These are phyloP conservation scores for Fissipunctia ypsillon DNA, from an alignment of 2,888 invertebrate species.

Conservation along the genomic window DNA sequence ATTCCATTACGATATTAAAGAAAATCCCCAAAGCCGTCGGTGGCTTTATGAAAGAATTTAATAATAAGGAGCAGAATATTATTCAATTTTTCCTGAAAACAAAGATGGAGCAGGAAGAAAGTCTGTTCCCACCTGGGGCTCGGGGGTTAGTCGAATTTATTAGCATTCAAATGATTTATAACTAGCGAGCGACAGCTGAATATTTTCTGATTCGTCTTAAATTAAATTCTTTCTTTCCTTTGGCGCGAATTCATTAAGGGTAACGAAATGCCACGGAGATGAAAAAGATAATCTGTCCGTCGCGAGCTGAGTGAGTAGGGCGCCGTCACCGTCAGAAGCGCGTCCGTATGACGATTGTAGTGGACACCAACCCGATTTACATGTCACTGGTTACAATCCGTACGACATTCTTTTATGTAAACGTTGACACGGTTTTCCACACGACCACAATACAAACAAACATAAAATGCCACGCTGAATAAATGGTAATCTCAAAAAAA, in stretches of 20 bases:
- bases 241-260: constrained; percentile 89
- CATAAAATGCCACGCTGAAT: not conserved
- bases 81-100: constrained; percentile 87
- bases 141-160: constrained; percentile 88
- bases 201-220: constrained; percentile 90
- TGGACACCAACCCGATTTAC: constrained; percentile 15
- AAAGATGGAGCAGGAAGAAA: constrained; percentile 87
- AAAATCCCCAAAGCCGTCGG: constrained; percentile 85
- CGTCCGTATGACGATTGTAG: constrained; percentile 46
- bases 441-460: constrained; percentile 19
- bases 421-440: not conserved
- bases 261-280: constrained; percentile 86
- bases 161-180: constrained; percentile 91
- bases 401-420: constrained; percentile 19
- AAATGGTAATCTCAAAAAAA: constrained; percentile 27
- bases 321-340: constrained; percentile 35
- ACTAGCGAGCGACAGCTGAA: constrained; percentile 90
- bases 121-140: constrained; percentile 87
- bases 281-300: constrained; percentile 85
- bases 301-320: constrained; percentile 48
- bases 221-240: constrained; percentile 90
- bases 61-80: constrained; percentile 88
- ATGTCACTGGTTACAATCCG: constrained; percentile 15
- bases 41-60: constrained; percentile 88
- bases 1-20: constrained; percentile 88